Percentiles rank a stretch among this genome's conserved stretches.
phyloP scores from a whole-genome alignment of 2,113 vertebrate genomes.

The Phylloscopus trochilus region DNA sequence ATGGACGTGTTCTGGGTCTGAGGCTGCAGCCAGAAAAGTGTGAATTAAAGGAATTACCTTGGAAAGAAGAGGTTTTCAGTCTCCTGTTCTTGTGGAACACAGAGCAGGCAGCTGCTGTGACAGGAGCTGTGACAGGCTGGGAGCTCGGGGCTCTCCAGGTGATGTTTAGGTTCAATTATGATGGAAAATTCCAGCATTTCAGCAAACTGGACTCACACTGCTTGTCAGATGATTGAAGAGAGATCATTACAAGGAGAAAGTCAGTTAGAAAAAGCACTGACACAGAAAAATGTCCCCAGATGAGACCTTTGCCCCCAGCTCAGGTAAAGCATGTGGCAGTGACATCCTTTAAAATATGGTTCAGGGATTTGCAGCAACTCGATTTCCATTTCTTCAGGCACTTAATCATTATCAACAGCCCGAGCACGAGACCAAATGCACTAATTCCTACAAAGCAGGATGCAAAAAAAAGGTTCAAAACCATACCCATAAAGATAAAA shows the following conservation, averaged over 20 bases:
- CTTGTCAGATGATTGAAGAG: neutral
- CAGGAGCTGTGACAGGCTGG: neutral
- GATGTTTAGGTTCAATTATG: neutral
- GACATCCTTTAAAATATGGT: neutral
- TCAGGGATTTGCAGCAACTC: neutral
- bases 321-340: neutral
- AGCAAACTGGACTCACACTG: neutral
- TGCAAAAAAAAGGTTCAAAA: neutral
- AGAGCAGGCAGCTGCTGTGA: neutral
- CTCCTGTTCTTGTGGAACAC: neutral
- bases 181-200: neutral
- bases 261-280: neutral
- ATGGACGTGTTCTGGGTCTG: fast-evolving
- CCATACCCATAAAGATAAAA: neutral
- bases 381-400: neutral
- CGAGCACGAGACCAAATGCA: fast-evolving
- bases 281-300: neutral
- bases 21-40: neutral
- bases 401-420: neutral
- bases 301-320: neutral
- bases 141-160: neutral
- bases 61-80: neutral
- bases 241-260: neutral
- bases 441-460: neutral
- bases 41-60: neutral